Base-by-base conservation (phyloP, 1,140 invertebrate genomes). In the Muscidifurax raptorellus region DNA sequence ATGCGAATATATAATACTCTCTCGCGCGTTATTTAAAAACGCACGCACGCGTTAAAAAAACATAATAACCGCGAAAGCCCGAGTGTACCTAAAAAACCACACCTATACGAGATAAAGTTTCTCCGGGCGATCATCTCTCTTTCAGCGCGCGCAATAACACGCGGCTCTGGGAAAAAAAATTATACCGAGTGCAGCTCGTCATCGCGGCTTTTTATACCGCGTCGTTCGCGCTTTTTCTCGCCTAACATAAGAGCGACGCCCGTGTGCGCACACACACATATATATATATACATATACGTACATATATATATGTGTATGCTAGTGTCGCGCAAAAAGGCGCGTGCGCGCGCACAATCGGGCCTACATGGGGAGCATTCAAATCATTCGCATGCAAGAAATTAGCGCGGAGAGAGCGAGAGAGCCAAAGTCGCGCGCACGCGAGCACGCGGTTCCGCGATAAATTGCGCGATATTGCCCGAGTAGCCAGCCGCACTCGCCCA, bases 371-470 rank as follows among this genome's bases (percentile, higher is more conserved):
- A 36, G 18, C 72, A 67, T 52, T 64, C n/a, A 40, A 76, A 78
- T 67, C 28, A 83, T 75, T 83, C 75, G 82, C 82, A 77, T 40
- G 76, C 82, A 40, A 79, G 76, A 84, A 84, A 84, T 77, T 83
- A 77, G 72, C 30, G 2, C 86, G 22, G 52, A 59, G 22, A 59
- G 52, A 59, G 52, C n/a, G 52, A 59, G 52, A 59, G 52, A n/a
- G 7, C 7, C 18, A 71, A 15, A 71, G 67, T 74, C 72, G 72
- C 79, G 47, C 79, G 79, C 79, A 72, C 79, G 79, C 79, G 79
- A 71, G 66, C 44, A 12, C 36, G 44, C 80, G 80, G 80, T 81
- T 81, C 69, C 80, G 80, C 80, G 80, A 80, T 80, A 75, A 84
- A 84, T 80, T 36, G 71, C 71, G 22, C 77, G 52, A 30, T 59